Evolutionary conservation across 2,797 vertebrate genomes (phyloP), one percentile per base, ranked within the genome.

Genomic region (Aeoliscus strigatus): DNA sequence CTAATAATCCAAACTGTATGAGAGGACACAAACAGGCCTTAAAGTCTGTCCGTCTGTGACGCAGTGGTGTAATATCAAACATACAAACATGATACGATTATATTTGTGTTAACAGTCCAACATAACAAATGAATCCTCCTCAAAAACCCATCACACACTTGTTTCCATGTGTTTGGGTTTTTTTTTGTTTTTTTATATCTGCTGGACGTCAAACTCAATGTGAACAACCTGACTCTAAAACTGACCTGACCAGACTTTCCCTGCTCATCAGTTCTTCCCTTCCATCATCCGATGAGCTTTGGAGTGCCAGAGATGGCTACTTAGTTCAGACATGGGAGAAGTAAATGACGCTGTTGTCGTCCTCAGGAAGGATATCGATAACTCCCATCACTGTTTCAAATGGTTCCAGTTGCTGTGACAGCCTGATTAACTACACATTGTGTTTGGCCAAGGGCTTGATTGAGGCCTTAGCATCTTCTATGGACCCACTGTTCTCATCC

Each of bases 401-500:
- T 29, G 25, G 42, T 64, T 34, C 31, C 24, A 4, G 46, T 47
- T 31, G 37, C 39, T 48, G 36, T 8, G 15, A 47, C 29, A 8
- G 35, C 16, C 47, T 21, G 51, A 59, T 62, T 55, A 66, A 57
- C 8, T 36, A n/a, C 35, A 43, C 47, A 56, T 57, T 66, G 63
- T 39, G 43, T 39, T 45, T 3, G 28, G 38, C 32, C 73, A 77
- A 83, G 3, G 62, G 56, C 61, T 68, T 80, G 74, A 81, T 70
- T 70, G 55, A 64, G 57, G 55, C 44, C 58, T 67, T 38, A 55
- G 71, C 72, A 63, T 82, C 79, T 73, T 72, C 66, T 54, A 42
- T 46, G 55, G 68, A 59, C 52, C 38, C 6, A 4, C 66, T 70
- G 66, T 51, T 68, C 76, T 82, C 84, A 84, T 73, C 46, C 42